Base-by-base conservation (phyloP, 2,888 invertebrate genomes). In the Drosophila mimetica region DNA sequence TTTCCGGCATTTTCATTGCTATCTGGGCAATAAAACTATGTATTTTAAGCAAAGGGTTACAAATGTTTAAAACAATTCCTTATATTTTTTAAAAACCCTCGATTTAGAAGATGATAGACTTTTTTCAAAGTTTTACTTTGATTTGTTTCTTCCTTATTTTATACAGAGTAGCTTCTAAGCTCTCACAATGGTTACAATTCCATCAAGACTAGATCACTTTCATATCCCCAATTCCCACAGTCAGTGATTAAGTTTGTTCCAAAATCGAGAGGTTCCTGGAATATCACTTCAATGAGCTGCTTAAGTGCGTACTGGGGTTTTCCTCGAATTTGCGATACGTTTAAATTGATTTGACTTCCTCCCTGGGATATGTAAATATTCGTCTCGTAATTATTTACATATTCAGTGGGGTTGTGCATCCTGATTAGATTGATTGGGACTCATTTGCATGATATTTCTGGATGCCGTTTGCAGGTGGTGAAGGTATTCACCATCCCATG, bases 401-500 rank as follows among this genome's bases (percentile, higher is more conserved):
- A 64, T 65, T 65, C 65, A 41, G 44, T 59, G 48, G 42, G 70
- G 55, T 32, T 67, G 55, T 65, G 53, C 65, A 51, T 64, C 52
- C 44, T 64, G 52, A 52, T 51, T 51, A 51, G 65, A 64, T 64
- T 65, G 65, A 64, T 64, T 64, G 66, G 36, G 46, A 25, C 53
- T 66, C 67, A 65, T 65, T 67, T 54, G 67, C 65, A 64, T 65
- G 42, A 36, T 16, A 65, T 52, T 64, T 44, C 41, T 52, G 52
- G 30, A 42, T 44, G 65, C 36, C 66, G 67, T 58, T 34, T 60
- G 48, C 63, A 63, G 53, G 37, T 52, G 30, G 36, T 52, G 60
- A 32, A 32, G 42, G 47, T 30, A 37, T 37, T 52, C 30, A 16
- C 52, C 44, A 30, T 36, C 22, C 54, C 34, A 53, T 50, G 36